A percentile compares a stretch with the other conserved stretches of the same genome.
Conservation (phyloP, 2,113 vertebrate genomes). For the Himantopus leucocephalus region DNA sequence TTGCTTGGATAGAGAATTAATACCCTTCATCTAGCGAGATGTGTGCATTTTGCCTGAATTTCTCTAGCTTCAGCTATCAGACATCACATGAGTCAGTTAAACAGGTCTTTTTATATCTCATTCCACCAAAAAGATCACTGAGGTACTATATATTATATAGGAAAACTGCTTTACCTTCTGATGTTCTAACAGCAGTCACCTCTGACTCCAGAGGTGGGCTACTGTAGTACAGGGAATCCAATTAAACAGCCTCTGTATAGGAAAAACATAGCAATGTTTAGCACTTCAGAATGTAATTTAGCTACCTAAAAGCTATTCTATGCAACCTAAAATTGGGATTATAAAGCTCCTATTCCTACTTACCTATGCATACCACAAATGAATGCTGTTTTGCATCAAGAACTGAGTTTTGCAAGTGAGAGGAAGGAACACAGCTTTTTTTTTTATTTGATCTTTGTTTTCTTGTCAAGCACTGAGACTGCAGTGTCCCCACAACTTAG, state of each 20-base stretch:
- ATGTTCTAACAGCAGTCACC: not conserved
- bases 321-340: not conserved
- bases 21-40: not conserved
- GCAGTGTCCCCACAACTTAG: not conserved
- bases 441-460: not conserved
- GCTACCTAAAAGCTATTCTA: not conserved
- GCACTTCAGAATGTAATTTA: not conserved
- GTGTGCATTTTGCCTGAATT: not conserved
- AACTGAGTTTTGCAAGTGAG: not conserved
- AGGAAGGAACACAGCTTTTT: not conserved
- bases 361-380: not conserved
- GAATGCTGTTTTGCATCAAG: not conserved
- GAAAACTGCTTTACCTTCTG: not conserved
- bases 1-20: not conserved
- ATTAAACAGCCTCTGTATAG: not conserved
- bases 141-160: not conserved
- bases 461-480: not conserved
- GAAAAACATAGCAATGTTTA: not conserved
- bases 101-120: not conserved
- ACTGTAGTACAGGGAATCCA: not conserved
- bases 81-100: not conserved
- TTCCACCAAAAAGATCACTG: not conserved
- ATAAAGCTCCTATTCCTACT: not conserved
- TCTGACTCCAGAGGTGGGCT: not conserved
- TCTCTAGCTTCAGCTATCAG: not conserved